These are phyloP conservation scores for Triplophysa siluroides DNA, from an alignment of 2,113 vertebrate species.

Conservation along the genomic window DNA sequence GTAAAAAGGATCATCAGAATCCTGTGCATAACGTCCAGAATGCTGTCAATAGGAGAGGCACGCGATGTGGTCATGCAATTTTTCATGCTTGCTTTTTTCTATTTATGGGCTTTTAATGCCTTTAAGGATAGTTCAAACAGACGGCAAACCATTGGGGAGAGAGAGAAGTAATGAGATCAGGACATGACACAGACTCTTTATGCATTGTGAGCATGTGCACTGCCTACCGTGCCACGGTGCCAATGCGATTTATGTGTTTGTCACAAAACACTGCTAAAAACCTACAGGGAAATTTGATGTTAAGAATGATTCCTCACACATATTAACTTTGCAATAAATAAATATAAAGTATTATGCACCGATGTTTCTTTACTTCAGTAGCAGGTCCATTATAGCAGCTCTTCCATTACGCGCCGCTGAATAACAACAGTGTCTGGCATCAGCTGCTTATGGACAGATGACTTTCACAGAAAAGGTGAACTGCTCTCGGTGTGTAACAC, in stretches of 20 bases:
- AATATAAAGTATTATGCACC: background rate
- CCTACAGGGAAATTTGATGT: too few species aligned
- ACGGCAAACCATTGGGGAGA: background rate
- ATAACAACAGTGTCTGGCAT: conserved; percentile 1
- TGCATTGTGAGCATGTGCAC: background rate
- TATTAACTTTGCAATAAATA: too few species aligned
- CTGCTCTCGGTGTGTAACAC: background rate
- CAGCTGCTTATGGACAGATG: conserved; percentile 11
- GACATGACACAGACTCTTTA: background rate
- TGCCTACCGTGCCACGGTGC: background rate
- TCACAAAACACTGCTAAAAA: background rate
- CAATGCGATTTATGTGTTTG: background rate
- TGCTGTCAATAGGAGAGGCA: background rate
- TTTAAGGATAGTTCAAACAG: conserved; percentile 9
- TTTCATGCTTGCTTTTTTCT: conserved; percentile 4
- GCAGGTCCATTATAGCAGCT: too few species aligned
- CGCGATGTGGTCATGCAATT: background rate
- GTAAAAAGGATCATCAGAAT: background rate
- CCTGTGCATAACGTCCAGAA: background rate
- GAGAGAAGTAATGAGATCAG: background rate
- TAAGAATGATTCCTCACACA: too few species aligned
- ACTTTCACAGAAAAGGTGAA: background rate
- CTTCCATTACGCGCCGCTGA: background rate
- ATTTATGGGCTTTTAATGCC: conserved; percentile 12
- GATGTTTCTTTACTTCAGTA: background rate